These are phyloP conservation scores for Glossophaga mutica DNA, from an alignment of 2,797 vertebrate genomes.

Conservation along the genomic window DNA sequence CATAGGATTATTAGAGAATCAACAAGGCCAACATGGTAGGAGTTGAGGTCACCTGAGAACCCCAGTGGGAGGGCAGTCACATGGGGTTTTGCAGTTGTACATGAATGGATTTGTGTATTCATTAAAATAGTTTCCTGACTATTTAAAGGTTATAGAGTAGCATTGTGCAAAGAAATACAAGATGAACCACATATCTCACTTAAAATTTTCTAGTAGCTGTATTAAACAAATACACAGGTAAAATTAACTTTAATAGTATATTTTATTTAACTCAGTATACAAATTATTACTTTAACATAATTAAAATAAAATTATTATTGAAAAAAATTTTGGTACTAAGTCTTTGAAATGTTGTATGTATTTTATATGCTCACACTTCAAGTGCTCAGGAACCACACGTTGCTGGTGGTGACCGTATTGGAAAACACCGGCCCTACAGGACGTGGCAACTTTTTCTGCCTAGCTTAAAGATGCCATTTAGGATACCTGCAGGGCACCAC, in stretches of 20 bases:
- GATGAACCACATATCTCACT: background rate
- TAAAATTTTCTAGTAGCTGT: background rate
- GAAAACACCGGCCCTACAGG: background rate
- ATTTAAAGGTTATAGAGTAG: background rate
- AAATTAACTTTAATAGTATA: background rate
- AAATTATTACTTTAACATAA: background rate
- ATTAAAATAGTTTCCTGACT: background rate
- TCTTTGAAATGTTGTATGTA: background rate
- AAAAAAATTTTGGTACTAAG: background rate
- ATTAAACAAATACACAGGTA: background rate
- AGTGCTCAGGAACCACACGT: background rate
- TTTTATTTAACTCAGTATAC: background rate
- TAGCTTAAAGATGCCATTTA: background rate
- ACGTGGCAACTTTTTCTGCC: background rate
- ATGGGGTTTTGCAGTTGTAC: background rate
- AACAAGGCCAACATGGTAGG: background rate
- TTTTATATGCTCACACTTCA: background rate
- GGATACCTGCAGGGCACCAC: background rate
- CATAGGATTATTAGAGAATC: background rate
- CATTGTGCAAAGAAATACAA: background rate
- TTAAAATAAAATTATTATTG: background rate
- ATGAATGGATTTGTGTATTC: background rate
- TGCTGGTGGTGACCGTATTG: background rate
- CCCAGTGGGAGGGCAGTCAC: background rate
- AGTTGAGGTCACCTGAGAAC: background rate